phyloP scores from a whole-genome alignment of 1,140 invertebrate genomes.

The Agraylea sexmaculata region DNA sequence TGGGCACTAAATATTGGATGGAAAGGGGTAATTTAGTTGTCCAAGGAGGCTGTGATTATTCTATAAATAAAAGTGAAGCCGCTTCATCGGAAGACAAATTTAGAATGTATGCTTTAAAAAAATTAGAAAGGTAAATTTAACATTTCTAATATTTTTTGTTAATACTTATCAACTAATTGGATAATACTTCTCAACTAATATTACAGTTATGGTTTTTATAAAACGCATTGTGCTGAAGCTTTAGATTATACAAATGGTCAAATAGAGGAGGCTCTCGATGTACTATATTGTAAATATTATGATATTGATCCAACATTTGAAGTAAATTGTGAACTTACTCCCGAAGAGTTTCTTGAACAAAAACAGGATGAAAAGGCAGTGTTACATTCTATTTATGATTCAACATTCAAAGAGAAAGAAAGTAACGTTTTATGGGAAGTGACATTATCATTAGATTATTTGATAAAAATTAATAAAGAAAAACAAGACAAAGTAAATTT shows the following conservation, averaged over 20 bases:
- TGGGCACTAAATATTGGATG: constrained; percentile 59
- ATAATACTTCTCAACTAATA: constrained; percentile 8
- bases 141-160: constrained; percentile 9
- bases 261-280: constrained; percentile 52
- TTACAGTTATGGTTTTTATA: constrained; percentile 57
- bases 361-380: constrained; percentile 56
- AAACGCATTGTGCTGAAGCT: constrained; percentile 59
- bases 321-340: constrained; percentile 30
- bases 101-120: constrained; percentile 53
- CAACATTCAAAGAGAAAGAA: constrained; percentile 52
- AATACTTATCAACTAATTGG: constrained; percentile 4
- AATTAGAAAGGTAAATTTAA: constrained; percentile 51
- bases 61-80: constrained; percentile 37
- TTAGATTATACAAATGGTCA: constrained; percentile 48
- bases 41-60: constrained; percentile 56
- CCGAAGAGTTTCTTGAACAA: constrained; percentile 47
- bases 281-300: constrained; percentile 59
- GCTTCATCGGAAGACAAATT: constrained; percentile 44
- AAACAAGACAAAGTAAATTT: constrained; percentile 33
- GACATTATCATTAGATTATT: constrained; percentile 52
- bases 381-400: constrained; percentile 61
- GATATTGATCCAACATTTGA: constrained; percentile 33
- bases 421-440: constrained; percentile 52
- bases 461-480: constrained; percentile 47
- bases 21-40: constrained; percentile 58